Evolutionary conservation across 2,888 invertebrate species (phyloP), one percentile per base, ranked within the genome.

Genomic region (Hydrotaea cyrtoneurina): DNA sequence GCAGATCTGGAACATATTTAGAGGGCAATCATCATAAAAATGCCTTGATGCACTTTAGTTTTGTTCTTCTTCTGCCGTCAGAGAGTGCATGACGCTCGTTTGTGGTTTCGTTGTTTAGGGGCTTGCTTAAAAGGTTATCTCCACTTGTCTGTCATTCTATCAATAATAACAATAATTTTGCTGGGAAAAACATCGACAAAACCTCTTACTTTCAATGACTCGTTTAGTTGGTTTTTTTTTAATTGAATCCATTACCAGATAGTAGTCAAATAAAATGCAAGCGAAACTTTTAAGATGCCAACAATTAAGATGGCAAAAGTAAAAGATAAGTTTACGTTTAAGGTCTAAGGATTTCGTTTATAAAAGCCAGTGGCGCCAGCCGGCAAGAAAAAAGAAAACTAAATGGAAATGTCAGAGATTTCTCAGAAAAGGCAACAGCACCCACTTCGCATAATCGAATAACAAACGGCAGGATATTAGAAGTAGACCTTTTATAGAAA

Each of bases 111-210:
- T 2, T 66, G 19, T 66, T 66, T 66, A 43, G 43, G 39, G 39
- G 21, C 2, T 43, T 43, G 2, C 66, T 39, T 69, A 69, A 69
- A 69, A 69, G 69, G 69, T 69, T 69, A n/a, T 62, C 62, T 39
- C 11, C 50, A n/a, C n/a, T 31, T 13, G 10, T 10, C 39, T 8
- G 2, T 13, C 39, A 39, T 39, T 39, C 39, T 39, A 39, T 39
- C 39, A 39, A 39, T 39, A 39, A 39, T 39, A 39, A 39, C 39
- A 50, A 50, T 5, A 1, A 13, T 50, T 50, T 50, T n/a, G 50
- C 50, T n/a, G n/a, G n/a, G 39, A 39, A 50, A 31, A 31, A 31
- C 31, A 31, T 50, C 2, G 1, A 50, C 13, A 50, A 50, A 31
- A 50, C 13, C 13, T n/a, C 13, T 50, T 50, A 50, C n/a, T 50